These are phyloP conservation scores for Ctenosaura bakeri DNA, from an alignment of 2,797 vertebrate genomes.

Conservation along the genomic window DNA sequence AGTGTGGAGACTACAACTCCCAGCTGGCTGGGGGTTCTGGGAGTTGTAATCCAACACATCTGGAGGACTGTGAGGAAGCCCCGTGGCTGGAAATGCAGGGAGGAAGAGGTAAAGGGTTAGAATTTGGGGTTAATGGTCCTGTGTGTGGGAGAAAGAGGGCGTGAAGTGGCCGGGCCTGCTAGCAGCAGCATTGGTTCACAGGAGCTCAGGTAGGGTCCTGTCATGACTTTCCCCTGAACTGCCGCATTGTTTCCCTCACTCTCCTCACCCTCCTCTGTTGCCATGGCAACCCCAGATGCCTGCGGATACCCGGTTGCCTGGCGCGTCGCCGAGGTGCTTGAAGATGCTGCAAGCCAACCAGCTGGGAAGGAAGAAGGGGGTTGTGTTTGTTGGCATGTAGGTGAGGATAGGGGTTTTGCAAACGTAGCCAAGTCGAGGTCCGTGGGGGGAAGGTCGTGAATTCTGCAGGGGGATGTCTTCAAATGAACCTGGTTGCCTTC, in stretches of 20 bases:
- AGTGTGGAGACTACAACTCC: background rate
- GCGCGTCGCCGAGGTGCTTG: conserved; percentile 38
- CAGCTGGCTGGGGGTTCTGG: background rate
- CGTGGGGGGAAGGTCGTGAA: background rate
- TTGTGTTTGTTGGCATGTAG: conserved; percentile 13
- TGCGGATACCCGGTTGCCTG: conserved; percentile 50
- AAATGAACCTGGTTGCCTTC: background rate
- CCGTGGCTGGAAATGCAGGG: background rate
- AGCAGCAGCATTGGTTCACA: too few species aligned
- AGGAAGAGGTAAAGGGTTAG: background rate
- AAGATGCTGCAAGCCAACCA: conserved; percentile 51
- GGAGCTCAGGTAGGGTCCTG: too few species aligned
- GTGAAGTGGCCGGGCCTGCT: background rate
- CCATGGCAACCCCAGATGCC: conserved; percentile 49
- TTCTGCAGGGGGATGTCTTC: background rate
- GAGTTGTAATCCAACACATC: background rate
- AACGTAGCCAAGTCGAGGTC: background rate
- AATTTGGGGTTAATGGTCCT: background rate
- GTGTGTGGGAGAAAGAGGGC: background rate
- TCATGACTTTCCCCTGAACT: conserved; percentile 8
- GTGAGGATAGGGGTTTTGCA: conserved; percentile 15
- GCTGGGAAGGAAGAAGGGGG: conserved; percentile 19
- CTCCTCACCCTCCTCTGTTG: conserved; percentile 37
- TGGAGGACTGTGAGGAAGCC: background rate
- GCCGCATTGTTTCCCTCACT: conserved; percentile 46